Evolutionary conservation across 2,888 invertebrate species (phyloP).

Genomic region (Apeira syringaria): DNA sequence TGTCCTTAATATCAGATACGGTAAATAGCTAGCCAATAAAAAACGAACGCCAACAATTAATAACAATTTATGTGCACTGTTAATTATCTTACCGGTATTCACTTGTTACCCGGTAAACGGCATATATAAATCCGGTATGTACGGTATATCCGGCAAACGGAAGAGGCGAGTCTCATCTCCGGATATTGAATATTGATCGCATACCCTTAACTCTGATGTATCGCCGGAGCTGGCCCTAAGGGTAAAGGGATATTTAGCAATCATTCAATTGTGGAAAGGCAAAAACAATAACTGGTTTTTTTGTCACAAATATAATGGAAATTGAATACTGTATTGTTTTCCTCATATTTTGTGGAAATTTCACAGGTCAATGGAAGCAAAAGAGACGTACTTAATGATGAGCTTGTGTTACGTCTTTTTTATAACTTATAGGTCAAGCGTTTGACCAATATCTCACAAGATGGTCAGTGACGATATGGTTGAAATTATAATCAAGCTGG

Average conservation of each 20-base stretch:
- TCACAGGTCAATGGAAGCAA: too few species aligned
- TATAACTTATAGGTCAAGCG: too few species aligned
- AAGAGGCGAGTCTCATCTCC: constrained; percentile 77
- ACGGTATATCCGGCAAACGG: constrained; percentile 71
- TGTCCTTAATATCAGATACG: too few species aligned
- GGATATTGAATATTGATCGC: constrained; percentile 83
- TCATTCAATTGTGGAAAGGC: constrained; percentile 62
- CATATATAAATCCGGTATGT: constrained; percentile 55
- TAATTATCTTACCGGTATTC: constrained; percentile 29
- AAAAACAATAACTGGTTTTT: constrained; percentile 29
- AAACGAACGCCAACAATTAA: too few species aligned
- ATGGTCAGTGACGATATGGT: too few species aligned
- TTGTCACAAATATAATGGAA: constrained; percentile 11
- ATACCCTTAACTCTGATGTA: constrained; percentile 80
- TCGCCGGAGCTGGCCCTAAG: constrained; percentile 64
- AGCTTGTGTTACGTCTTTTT: too few species aligned
- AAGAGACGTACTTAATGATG: too few species aligned
- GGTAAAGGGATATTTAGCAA: constrained; percentile 64
- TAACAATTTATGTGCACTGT: constrained; percentile 14
- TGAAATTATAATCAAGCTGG: too few species aligned
- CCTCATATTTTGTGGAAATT: too few species aligned
- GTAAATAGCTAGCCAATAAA: too few species aligned
- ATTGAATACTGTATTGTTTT: too few species aligned
- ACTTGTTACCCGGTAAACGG: constrained; percentile 32
- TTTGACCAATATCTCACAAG: too few species aligned